These are phyloP conservation scores for Plectropomus leopardus DNA, from an alignment of 2,113 vertebrate species.

Conservation along the genomic window DNA sequence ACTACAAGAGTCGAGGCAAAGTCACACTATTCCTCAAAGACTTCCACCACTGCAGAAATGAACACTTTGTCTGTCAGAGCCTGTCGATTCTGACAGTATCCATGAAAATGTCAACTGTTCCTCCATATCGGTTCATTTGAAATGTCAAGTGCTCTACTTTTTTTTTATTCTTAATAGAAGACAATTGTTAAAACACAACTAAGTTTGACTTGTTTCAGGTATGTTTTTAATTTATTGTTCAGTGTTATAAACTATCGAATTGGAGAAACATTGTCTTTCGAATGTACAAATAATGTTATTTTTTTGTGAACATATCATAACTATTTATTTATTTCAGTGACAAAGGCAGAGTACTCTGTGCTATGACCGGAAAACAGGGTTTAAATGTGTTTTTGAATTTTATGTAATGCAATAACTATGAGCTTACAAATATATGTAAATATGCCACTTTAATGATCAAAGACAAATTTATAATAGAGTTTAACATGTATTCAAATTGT, in stretches of 20 bases:
- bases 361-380: conserved; percentile 75
- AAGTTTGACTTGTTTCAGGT: conserved; percentile 47
- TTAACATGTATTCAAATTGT: conserved; percentile 35
- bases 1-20: conserved; percentile 4
- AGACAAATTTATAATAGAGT: conserved; percentile 56
- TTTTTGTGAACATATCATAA: conserved; percentile 20
- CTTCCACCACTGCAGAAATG: conserved; percentile 11
- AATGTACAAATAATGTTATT: conserved; percentile 63
- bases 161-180: conserved; percentile 7
- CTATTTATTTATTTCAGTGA: conserved; percentile 65
- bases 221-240: conserved; percentile 58
- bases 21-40: conserved; percentile 32
- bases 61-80: conserved; percentile 25
- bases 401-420: conserved; percentile 82
- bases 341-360: conserved; percentile 45
- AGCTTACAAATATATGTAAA: conserved; percentile 68
- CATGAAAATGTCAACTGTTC: conserved; percentile 25
- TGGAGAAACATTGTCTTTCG: conserved; percentile 52
- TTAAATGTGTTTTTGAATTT: conserved; percentile 62
- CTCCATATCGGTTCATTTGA: conserved; percentile 23
- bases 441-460: conserved; percentile 65
- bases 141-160: conserved; percentile 36
- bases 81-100: conserved; percentile 16
- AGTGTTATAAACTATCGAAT: conserved; percentile 32
- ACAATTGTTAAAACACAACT: conserved; percentile 5